These are phyloP conservation scores for Numenius phaeopus DNA, from an alignment of 2,797 vertebrate species.

Conservation along the genomic window DNA sequence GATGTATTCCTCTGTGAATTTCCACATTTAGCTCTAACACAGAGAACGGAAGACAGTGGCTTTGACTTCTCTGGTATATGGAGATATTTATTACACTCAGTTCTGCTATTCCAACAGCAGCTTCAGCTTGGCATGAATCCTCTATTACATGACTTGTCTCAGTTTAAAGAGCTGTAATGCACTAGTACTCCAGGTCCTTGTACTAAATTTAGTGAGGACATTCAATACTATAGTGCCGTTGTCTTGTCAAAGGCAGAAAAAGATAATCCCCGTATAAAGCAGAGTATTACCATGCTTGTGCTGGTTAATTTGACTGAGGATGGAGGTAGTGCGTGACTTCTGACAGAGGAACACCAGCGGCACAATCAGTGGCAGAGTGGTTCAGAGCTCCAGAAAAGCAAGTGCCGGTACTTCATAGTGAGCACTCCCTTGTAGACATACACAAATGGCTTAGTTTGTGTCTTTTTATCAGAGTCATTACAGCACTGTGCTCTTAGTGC, in stretches of 20 bases:
- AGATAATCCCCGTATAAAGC: neutral
- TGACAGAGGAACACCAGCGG: neutral
- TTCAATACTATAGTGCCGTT: neutral
- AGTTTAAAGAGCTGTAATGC: neutral
- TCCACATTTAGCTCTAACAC: neutral
- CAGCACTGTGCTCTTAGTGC: neutral
- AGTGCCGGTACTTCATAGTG: neutral
- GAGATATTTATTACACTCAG: neutral
- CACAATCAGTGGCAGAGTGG: neutral
- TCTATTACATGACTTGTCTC: neutral
- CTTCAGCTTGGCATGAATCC: neutral
- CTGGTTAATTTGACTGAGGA: neutral
- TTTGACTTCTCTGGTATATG: neutral
- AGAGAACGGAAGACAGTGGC: neutral
- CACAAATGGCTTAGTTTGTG: neutral
- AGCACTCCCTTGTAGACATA: rapidly evolving
- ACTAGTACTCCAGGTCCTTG: neutral
- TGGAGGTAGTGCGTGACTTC: neutral
- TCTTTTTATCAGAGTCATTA: neutral
- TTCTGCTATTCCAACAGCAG: neutral
- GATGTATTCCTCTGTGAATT: neutral
- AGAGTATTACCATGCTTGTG: neutral
- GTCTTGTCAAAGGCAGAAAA: neutral
- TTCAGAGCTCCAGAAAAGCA: neutral
- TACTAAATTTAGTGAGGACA: constrained; percentile 12